Percentiles rank a stretch among this genome's conserved stretches.
These are phyloP conservation scores for Pseudococcus viburni DNA, from an alignment of 2,888 invertebrate species.

Conservation along the genomic window DNA sequence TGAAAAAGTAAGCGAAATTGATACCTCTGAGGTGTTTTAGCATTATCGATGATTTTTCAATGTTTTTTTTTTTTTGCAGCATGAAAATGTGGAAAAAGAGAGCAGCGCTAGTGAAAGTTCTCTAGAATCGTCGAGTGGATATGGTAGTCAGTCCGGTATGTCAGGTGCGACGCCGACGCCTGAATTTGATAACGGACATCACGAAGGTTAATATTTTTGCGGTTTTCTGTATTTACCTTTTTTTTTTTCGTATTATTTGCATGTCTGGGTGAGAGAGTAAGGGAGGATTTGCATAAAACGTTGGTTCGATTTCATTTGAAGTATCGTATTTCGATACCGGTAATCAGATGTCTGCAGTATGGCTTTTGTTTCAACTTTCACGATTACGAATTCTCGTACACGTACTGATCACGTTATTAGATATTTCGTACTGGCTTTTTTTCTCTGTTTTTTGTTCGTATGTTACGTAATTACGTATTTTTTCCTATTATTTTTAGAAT, in stretches of 20 bases:
- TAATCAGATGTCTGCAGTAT: constrained; percentile 1
- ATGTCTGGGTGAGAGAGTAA: neutral
- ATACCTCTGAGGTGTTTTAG: neutral
- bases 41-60: neutral
- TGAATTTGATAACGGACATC: constrained; percentile 63
- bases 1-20: constrained; percentile 54
- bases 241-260: constrained; percentile 34
- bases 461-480: neutral
- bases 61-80: constrained; percentile 69
- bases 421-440: neutral
- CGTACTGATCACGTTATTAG: constrained; percentile 8
- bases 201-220: constrained; percentile 51
- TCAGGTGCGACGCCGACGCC: constrained; percentile 71
- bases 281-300: neutral
- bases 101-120: constrained; percentile 83
- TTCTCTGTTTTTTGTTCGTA: neutral
- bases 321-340: neutral
- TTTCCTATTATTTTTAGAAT: neutral
- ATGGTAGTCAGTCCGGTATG: constrained; percentile 83
- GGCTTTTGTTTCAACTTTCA: constrained; percentile 14
- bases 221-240: neutral
- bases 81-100: constrained; percentile 71
- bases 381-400: neutral
- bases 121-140: constrained; percentile 82
- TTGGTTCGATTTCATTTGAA: neutral